A percentile compares a stretch with the other conserved stretches of the same genome.
Conservation (phyloP, 2,797 vertebrate species). For the Myotis vivesi region DNA sequence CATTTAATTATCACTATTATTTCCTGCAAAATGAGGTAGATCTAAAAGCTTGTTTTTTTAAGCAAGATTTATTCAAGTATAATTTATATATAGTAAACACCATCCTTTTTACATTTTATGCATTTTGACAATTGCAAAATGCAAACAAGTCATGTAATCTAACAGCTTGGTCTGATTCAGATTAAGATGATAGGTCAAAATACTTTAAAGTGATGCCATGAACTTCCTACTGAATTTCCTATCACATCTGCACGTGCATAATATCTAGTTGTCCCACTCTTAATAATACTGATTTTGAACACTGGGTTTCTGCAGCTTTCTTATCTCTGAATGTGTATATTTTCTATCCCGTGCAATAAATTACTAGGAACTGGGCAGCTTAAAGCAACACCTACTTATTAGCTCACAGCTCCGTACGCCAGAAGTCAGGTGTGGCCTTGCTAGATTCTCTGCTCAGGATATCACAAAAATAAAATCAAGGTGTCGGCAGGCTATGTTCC, state of each 20-base stretch:
- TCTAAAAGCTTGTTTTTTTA: background rate
- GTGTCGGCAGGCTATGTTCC: background rate
- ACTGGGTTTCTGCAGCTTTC: background rate
- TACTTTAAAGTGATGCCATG: background rate
- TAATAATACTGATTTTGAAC: constrained; percentile 25
- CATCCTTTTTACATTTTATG: background rate
- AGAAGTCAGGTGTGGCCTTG: background rate
- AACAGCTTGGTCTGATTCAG: constrained; percentile 28
- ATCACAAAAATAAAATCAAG: background rate
- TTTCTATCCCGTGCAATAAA: background rate
- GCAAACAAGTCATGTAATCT: background rate
- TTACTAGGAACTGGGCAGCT: background rate
- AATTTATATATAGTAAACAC: background rate
- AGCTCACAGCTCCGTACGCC: background rate
- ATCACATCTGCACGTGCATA: background rate
- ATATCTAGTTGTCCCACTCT: background rate
- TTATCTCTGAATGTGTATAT: background rate
- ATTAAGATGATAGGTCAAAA: constrained; percentile 28
- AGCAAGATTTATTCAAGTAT: background rate
- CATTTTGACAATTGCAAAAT: constrained; percentile 46
- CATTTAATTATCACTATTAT: background rate
- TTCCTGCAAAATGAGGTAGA: background rate
- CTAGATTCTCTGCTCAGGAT: background rate
- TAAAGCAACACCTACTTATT: background rate
- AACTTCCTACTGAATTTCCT: constrained; percentile 1